Evolutionary conservation across 2,113 vertebrate genomes (phyloP), one percentile per base, ranked within the genome.

Genomic region (Tachysurus fulvidraco): DNA sequence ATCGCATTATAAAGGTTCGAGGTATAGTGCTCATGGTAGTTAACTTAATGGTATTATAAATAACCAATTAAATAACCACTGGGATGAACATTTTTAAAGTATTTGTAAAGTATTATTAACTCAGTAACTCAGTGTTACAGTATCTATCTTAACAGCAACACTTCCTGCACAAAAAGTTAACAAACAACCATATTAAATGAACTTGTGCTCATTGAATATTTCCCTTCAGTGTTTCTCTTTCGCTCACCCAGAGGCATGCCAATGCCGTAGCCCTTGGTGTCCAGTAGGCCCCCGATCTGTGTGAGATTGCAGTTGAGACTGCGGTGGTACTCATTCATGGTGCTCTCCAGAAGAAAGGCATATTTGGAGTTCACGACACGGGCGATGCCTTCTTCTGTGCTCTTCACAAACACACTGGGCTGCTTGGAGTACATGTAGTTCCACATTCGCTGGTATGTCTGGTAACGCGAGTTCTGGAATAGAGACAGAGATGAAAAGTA

Each of bases 401-500:
- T 98, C 93, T 97, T 98, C 88, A 98, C 97, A 0, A 97, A 97
- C 88, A 98, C 97, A 0, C 97, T 97, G 83, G 96, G 96, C 92
- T 97, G 97, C 93, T 98, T 98, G 0, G 97, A 97, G 90, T 97
- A 93, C 96, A 97, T 98, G 94, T 97, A 98, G 92, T 97, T 97
- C 97, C 97, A 98, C 97, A 98, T 98, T 2, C 97, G 95, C 94
- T 97, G 96, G 92, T 98, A 98, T 0, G 96, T 97, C 93, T 98
- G 97, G 91, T 98, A 98, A 77, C 97, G 91, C 0, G 97, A 97
- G 88, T 97, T 98, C 97, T 98, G 67, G n/a, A 23, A 30, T 2
- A 14, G 65, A 9, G 36, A 84, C 44, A 55, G 44, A 77, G 30
- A 19, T 55, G 81, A 10, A 81, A 28, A 36, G 82, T 36, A 54